A percentile compares a stretch with the other conserved stretches of the same genome.
Conservation (phyloP, 2,797 vertebrate species). For the Takifugu rubripes region DNA sequence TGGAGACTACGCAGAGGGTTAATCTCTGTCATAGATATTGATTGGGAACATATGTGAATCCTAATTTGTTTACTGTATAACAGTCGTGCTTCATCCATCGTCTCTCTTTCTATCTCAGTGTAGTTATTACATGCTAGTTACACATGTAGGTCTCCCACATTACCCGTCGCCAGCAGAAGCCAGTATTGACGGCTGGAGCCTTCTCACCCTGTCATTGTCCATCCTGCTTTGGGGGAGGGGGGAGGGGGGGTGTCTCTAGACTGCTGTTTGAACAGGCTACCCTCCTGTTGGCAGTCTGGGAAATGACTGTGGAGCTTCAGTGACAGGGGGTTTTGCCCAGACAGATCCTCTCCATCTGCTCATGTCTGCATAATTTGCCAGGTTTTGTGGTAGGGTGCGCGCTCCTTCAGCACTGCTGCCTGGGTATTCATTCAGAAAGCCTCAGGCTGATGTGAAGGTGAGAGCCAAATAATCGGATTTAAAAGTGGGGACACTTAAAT, state of each 20-base stretch:
- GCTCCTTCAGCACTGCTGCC: slow-evolving; percentile 32
- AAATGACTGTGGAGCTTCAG: slow-evolving; percentile 46
- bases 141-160: slow-evolving; percentile 3
- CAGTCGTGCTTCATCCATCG: no score
- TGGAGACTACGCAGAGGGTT: no score
- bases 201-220: no score
- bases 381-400: slow-evolving; percentile 29
- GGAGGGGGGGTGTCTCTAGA: no score
- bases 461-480: slow-evolving; percentile 76
- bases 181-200: neutral
- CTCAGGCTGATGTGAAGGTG: slow-evolving; percentile 66
- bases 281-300: slow-evolving; percentile 13
- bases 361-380: slow-evolving; percentile 45
- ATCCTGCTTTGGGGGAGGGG: no score
- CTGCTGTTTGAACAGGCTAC: slow-evolving; percentile 41
- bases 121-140: no score
- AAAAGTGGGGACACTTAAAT: slow-evolving; percentile 71
- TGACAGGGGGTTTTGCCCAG: slow-evolving; percentile 30
- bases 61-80: no score
- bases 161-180: slow-evolving; percentile 40
- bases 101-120: no score
- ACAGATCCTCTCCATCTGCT: slow-evolving; percentile 66
- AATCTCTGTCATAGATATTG: no score
- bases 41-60: no score
- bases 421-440: slow-evolving; percentile 61